A percentile compares a stretch with the other conserved stretches of the same genome.
phyloP scores from a whole-genome alignment of 2,888 invertebrate species.

The Lasioglossum pauxillum region DNA sequence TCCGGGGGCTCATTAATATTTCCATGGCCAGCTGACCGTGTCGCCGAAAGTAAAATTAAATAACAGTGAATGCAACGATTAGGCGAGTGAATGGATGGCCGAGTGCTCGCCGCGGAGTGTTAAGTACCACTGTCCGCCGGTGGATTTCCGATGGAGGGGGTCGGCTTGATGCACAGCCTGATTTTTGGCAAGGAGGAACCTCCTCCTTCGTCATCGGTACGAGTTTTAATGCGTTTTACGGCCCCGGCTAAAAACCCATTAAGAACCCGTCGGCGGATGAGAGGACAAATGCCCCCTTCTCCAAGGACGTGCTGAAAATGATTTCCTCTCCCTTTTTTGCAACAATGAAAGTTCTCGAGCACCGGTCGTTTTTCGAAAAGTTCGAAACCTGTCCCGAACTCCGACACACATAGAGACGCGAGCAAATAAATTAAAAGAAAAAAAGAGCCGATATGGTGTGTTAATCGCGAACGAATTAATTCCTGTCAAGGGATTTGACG shows the following conservation, averaged over 20 bases:
- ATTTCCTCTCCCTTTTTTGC: constrained; percentile 63
- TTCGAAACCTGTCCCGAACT: neutral
- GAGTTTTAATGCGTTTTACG: constrained; percentile 83
- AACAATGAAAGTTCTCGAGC: constrained; percentile 55
- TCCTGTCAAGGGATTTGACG: constrained; percentile 22
- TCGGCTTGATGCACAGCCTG: constrained; percentile 77
- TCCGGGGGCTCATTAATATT: neutral
- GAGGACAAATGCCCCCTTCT: constrained; percentile 73
- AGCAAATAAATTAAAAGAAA: neutral
- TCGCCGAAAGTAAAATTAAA: neutral
- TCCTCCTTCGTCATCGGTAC: constrained; percentile 81
- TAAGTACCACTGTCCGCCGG: constrained; percentile 75
- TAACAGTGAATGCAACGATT: constrained; percentile 1
- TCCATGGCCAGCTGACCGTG: neutral
- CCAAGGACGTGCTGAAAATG: constrained; percentile 66
- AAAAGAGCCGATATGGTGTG: neutral
- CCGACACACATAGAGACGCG: neutral
- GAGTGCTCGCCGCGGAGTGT: constrained; percentile 48
- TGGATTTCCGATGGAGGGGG: constrained; percentile 61
- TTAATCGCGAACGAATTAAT: constrained; percentile 18
- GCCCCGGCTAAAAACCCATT: constrained; percentile 81
- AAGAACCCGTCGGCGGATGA: constrained; percentile 74
- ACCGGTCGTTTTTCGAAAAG: neutral
- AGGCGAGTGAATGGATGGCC: neutral
- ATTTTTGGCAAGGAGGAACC: constrained; percentile 81